A percentile compares a stretch with the other conserved stretches of the same genome.
These are phyloP conservation scores for Vesta saturnalis DNA, from an alignment of 2,888 invertebrate genomes.

Conservation along the genomic window DNA sequence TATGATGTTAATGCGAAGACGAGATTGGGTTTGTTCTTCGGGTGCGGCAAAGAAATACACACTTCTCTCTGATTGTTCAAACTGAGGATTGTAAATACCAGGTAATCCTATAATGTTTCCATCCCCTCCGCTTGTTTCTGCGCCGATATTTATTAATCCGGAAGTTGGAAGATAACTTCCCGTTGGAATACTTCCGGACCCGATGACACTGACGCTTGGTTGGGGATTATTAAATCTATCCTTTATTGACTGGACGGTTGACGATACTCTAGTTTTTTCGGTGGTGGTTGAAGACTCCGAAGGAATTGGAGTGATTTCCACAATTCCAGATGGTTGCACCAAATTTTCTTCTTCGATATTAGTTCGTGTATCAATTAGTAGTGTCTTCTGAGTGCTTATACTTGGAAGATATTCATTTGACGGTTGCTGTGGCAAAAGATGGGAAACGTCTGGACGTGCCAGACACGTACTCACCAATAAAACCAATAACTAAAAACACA, in stretches of 20 bases:
- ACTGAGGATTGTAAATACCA: background rate
- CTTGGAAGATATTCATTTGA: background rate
- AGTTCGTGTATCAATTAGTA: background rate
- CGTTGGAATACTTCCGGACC: slow-evolving; percentile 26
- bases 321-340: background rate
- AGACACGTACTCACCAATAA: slow-evolving; percentile 65
- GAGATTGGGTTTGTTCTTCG: slow-evolving; percentile 50
- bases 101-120: background rate
- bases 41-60: slow-evolving; percentile 56
- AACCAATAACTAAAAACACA: slow-evolving; percentile 39
- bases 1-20: slow-evolving; percentile 43
- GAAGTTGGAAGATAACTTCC: slow-evolving; percentile 40
- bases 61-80: slow-evolving; percentile 48
- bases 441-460: slow-evolving; percentile 65
- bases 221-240: no score
- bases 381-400: background rate
- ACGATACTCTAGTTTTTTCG: no score
- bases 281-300: no score
- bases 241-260: no score
- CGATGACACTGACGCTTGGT: no score
- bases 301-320: background rate
- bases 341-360: background rate
- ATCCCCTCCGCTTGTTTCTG: background rate
- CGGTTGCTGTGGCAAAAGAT: slow-evolving; percentile 3
- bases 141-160: background rate